Base-by-base conservation (phyloP, 2,888 invertebrate species). In the Calameuta filiformis region DNA sequence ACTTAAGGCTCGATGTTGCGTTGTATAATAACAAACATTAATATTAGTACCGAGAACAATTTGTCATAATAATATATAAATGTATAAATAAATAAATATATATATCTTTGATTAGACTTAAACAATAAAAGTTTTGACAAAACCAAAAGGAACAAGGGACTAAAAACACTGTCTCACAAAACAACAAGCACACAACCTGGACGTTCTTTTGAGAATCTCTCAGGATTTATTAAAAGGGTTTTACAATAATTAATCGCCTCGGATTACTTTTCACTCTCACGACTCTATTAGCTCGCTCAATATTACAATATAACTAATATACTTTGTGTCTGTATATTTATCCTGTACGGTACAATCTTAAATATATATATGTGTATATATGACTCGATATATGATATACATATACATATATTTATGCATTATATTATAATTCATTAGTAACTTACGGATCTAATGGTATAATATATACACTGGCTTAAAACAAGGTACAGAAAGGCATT, bases 381-480 rank as follows among this genome's bases (percentile, higher is more conserved):
- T 80, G 56, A 56, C 56, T 56, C 23, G 23, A 76, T 76, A 81
- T 83, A 78, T 82, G 79, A 79, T 77, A 78, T 75, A 75, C 84
- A 81, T 81, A 80, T 81, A 83, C 81, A 81, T 83, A 80, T 34
- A 83, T 80, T 81, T 81, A 83, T 78, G 80, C 79, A 82, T 79
- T 83, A 79, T 80, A 79, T 78, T 75, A 82, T 82, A 81, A 78
- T 78, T 83, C 74, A 82, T 77, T 81, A 80, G 85, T 84, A 82
- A 82, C 86, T 87, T 89, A 86, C 83, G 81, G 76, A 81, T 82
- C 81, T 87, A 87, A 85, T 85, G 88, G 87, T 88, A 88, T 88
- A 83, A 76, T 90, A 90, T 90, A 84, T 91, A 90, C 90, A 91
- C 79, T 88, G 86, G 82, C 82, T 88, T 86, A 87, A 56, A 86